Evolutionary conservation across 1,140 invertebrate species (phyloP).

Genomic region (Ericerus pela): DNA sequence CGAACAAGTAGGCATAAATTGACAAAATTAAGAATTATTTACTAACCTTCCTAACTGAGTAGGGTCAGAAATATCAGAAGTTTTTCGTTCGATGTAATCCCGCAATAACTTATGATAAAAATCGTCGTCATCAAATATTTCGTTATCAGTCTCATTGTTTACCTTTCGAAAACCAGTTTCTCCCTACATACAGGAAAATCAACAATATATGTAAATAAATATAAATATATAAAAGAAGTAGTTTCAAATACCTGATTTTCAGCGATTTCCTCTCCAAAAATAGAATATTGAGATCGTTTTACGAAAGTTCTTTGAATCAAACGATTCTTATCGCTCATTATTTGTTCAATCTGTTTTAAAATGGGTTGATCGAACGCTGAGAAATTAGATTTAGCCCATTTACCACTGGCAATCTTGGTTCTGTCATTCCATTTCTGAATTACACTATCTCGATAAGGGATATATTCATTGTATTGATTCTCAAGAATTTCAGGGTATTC

Average conservation of each 20-base stretch:
- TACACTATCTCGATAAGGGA: conserved; percentile 53
- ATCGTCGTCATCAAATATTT: conserved; percentile 94
- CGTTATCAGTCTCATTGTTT: conserved; percentile 50
- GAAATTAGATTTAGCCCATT: conserved; percentile 42
- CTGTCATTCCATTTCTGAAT: conserved; percentile 90
- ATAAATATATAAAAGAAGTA: no score
- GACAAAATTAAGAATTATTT: not conserved
- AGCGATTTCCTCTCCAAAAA: conserved; percentile 41
- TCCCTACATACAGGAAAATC: no score
- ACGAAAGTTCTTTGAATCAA: conserved; percentile 66
- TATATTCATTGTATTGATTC: conserved; percentile 46
- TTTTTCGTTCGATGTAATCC: conserved; percentile 84
- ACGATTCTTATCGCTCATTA: conserved; percentile 58
- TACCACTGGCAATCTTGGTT: conserved; percentile 50
- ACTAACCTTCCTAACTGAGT: conserved; percentile 38
- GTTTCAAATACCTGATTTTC: conserved; percentile 4
- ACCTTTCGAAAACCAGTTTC: no score
- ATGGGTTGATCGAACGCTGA: conserved; percentile 54
- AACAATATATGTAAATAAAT: not conserved
- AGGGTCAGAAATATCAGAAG: conserved; percentile 63
- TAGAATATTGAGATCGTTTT: conserved; percentile 55
- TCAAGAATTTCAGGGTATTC: conserved; percentile 47
- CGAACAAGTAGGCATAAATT: not conserved
- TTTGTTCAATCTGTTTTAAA: conserved; percentile 73
- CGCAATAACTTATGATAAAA: conserved; percentile 88